Percentiles rank a stretch among this genome's conserved stretches.
phyloP scores from a whole-genome alignment of 2,888 invertebrate species.

The Himalopsyche kuldschensis region DNA sequence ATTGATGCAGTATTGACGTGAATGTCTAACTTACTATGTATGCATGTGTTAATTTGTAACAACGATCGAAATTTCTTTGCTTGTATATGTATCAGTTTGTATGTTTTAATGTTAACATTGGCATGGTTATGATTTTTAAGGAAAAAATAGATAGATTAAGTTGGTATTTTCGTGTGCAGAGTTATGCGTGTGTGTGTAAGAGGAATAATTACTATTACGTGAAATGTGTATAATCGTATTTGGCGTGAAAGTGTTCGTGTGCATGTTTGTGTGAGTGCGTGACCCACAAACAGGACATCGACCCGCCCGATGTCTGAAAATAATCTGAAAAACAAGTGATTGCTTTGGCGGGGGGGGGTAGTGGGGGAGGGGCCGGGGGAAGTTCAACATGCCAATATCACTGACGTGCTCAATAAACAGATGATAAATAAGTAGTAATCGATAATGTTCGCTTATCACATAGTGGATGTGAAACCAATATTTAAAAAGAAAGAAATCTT shows the following conservation, averaged over 20 bases:
- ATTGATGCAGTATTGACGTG: too few species aligned
- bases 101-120: too few species aligned
- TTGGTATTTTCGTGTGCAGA: neutral
- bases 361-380: neutral
- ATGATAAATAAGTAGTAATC: neutral
- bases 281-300: constrained; percentile 33
- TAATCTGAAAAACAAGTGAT: constrained; percentile 35
- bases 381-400: neutral
- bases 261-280: constrained; percentile 12
- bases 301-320: constrained; percentile 31
- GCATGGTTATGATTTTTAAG: neutral
- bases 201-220: neutral
- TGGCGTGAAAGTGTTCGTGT: constrained; percentile 8
- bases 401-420: neutral
- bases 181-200: neutral
- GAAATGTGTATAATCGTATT: neutral
- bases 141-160: neutral
- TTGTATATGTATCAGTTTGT: neutral
- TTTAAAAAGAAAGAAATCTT: too few species aligned
- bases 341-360: neutral
- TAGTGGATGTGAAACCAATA: too few species aligned
- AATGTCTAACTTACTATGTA: too few species aligned
- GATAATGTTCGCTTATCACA: neutral
- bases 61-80: neutral
- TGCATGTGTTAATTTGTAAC: neutral